phyloP scores from a whole-genome alignment of 1,140 invertebrate genomes.

The Brevipalpus yothersi region DNA sequence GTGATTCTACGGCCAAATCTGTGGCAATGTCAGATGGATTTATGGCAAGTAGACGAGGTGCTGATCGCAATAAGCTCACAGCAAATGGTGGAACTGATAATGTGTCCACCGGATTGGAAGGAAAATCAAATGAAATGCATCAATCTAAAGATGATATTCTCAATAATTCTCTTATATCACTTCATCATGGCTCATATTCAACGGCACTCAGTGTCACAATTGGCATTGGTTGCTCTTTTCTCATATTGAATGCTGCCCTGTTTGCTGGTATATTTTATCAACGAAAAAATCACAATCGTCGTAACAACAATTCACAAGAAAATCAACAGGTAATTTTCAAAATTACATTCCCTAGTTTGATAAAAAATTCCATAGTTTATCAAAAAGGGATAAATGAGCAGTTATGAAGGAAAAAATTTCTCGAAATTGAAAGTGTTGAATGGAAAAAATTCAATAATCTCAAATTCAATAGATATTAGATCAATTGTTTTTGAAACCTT shows the following conservation, averaged over 20 bases:
- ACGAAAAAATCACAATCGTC: not conserved
- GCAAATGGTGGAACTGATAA: not conserved
- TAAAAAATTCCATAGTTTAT: not conserved
- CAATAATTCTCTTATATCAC: not conserved
- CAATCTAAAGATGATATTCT: not conserved
- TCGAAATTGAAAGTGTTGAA: not conserved
- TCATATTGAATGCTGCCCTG: conserved; percentile 70
- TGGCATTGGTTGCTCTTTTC: conserved; percentile 59
- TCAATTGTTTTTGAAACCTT: no score
- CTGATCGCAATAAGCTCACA: not conserved
- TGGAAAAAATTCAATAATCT: not conserved
- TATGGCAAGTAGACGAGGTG: not conserved
- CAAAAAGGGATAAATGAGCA: not conserved
- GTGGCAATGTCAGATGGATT: not conserved
- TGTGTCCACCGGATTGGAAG: not conserved
- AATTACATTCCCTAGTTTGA: not conserved
- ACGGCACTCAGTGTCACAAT: conserved; percentile 69
- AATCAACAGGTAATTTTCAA: not conserved
- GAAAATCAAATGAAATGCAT: not conserved
- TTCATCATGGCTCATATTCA: conserved; percentile 30
- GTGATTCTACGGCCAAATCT: not conserved
- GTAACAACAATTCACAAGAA: not conserved
- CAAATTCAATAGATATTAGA: no score
- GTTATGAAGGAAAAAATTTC: not conserved
- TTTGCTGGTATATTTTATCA: conserved; percentile 35